Base-by-base conservation (phyloP, 1,140 invertebrate species). In the Eurosta solidaginis region DNA sequence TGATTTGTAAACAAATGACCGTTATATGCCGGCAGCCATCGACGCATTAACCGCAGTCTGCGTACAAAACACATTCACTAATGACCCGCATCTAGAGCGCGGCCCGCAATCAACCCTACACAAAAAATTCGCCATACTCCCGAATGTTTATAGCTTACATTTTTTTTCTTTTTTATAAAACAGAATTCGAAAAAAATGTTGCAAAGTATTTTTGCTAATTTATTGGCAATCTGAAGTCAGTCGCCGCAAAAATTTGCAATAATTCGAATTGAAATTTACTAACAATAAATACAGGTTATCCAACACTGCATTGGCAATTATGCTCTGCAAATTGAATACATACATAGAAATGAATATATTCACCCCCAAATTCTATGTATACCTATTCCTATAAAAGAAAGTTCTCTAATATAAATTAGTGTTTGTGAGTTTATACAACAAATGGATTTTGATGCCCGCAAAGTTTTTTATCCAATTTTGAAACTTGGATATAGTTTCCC, bases 201-300 rank as follows among this genome's bases (percentile, higher is more conserved):
- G 33, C 54, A 59, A 59, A 68, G 59, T 33, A 68, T 68, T 33
- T 68, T 68, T 68, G 29, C 29, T 3, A 29, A 68, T 68, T 68
- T 40, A 42, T 42, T 40, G 17, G 59, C 33, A 22, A 29, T 68
- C 17, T 68, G 59, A 68, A 36, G 17, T 68, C 59, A n/a, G 59
- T 17, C 59, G 33, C 59, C 59, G 59, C 59, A 68, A 68, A 14
- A 68, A 68, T 68, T 68, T 33, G 33, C 59, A 40, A 40, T 68
- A 68, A 68, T 68, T 68, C 59, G 59, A 68, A 68, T 68, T 29
- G 33, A 40, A 68, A 68, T 68, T 68, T 68, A 68, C 40, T 68
- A 68, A 40, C 59, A 20, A 40, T 68, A 68, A 40, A 40, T 68
- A 68, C 59, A n/a, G 33, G 33, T 40, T 40, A 68, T 68, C 40